Percentiles rank a stretch among this genome's conserved stretches.
Conservation (phyloP, 2,797 vertebrate species). For the Enteromius unitaeniatus region DNA sequence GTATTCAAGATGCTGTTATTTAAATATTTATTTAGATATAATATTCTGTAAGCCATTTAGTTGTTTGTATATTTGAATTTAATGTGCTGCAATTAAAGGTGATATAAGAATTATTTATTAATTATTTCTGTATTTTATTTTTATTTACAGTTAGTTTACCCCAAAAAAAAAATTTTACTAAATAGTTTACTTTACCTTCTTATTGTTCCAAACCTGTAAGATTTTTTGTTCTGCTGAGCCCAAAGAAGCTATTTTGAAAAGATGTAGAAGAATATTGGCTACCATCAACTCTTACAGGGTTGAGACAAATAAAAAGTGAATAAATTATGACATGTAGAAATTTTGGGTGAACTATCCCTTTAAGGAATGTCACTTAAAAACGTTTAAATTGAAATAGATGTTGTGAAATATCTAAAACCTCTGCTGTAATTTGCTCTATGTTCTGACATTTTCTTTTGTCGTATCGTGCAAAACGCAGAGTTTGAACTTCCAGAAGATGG, state of each 20-base stretch:
- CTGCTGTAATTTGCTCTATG: background rate
- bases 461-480: slow-evolving; percentile 76
- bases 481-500: slow-evolving; percentile 90
- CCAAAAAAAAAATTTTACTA: background rate
- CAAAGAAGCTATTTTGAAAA: too few species aligned
- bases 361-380: background rate
- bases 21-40: background rate
- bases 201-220: background rate
- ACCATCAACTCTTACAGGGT: background rate
- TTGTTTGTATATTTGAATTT: background rate
- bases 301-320: background rate
- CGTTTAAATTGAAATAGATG: background rate
- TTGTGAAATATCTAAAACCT: background rate
- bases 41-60: background rate
- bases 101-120: background rate
- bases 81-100: background rate
- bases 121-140: background rate
- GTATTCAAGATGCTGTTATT: background rate
- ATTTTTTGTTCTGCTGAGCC: background rate
- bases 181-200: background rate
- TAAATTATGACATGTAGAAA: background rate
- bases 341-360: background rate
- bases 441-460: background rate
- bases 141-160: background rate
- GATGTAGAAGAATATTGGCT: too few species aligned